A percentile compares a stretch with the other conserved stretches of the same genome.
Conservation (phyloP, 1,140 invertebrate species). For the Penaeus vannamei region DNA sequence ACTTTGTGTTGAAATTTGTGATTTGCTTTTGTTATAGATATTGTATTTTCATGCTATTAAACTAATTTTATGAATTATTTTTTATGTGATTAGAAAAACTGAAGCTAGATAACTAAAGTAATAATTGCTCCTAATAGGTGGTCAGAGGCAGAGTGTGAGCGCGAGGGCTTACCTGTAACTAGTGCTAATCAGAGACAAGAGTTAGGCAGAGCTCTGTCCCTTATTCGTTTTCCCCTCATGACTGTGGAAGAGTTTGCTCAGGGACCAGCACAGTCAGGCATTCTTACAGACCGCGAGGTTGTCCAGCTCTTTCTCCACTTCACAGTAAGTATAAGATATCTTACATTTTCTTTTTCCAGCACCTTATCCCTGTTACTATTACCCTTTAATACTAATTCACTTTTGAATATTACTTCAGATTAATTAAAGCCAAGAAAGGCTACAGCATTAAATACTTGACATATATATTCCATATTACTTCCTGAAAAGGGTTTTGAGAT, state of each 20-base stretch:
- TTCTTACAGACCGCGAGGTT: conserved; percentile 83
- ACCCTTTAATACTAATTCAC: too few relatives aligned
- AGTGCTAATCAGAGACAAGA: conserved; percentile 82
- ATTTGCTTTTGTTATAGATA: background rate
- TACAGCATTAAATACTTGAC: too few relatives aligned
- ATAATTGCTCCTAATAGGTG: conserved; percentile 75
- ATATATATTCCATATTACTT: too few relatives aligned
- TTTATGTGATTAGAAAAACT: conserved; percentile 35
- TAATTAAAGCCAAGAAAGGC: too few relatives aligned
- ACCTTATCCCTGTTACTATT: too few relatives aligned
- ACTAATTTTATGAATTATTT: background rate
- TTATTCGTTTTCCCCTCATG: conserved; percentile 90
- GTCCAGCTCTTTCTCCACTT: conserved; percentile 88
- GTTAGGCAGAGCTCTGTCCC: conserved; percentile 79
- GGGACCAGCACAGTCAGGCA: conserved; percentile 82
- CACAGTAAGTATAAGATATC: conserved; percentile 74
- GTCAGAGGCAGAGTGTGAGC: conserved; percentile 85
- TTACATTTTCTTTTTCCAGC: background rate
- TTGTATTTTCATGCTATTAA: background rate
- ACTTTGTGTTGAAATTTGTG: background rate
- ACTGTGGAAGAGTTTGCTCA: conserved; percentile 89
- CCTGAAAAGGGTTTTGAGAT: too few relatives aligned
- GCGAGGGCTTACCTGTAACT: conserved; percentile 79
- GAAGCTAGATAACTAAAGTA: too few relatives aligned
- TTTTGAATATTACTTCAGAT: too few relatives aligned